phyloP scores from a whole-genome alignment of 2,888 invertebrate genomes.

The Phortica magna region DNA sequence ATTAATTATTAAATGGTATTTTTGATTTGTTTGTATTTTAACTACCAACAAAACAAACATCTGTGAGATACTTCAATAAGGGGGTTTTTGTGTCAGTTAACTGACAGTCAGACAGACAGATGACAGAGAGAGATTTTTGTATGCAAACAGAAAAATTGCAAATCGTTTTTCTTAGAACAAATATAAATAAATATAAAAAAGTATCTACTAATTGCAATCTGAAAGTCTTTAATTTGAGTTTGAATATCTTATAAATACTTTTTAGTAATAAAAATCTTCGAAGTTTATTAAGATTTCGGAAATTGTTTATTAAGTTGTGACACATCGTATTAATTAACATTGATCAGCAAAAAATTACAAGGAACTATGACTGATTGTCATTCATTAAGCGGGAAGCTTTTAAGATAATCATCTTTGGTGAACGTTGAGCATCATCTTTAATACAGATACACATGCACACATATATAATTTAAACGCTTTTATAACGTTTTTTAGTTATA shows the following conservation, averaged over 20 bases:
- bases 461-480: conserved; percentile 28
- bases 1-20: not conserved
- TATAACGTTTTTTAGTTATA: conserved; percentile 35
- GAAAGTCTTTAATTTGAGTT: too few relatives aligned
- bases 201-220: too few relatives aligned
- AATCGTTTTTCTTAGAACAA: too few relatives aligned
- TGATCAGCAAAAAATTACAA: not conserved
- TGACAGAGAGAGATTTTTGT: too few relatives aligned
- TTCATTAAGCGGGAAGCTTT: not conserved
- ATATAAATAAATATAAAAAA: too few relatives aligned
- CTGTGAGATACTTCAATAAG: too few relatives aligned
- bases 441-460: too few relatives aligned
- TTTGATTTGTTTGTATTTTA: not conserved
- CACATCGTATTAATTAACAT: not conserved
- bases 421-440: conserved; percentile 3
- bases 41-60: too few relatives aligned
- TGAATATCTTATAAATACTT: not conserved
- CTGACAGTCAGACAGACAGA: too few relatives aligned
- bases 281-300: not conserved
- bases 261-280: not conserved
- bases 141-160: too few relatives aligned
- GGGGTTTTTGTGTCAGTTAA: too few relatives aligned
- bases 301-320: not conserved
- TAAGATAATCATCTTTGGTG: not conserved
- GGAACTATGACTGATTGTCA: not conserved